Percentiles rank a stretch among this genome's conserved stretches.
These are phyloP conservation scores for Margaritifera margaritifera DNA, from an alignment of 2,888 invertebrate species.

Conservation along the genomic window DNA sequence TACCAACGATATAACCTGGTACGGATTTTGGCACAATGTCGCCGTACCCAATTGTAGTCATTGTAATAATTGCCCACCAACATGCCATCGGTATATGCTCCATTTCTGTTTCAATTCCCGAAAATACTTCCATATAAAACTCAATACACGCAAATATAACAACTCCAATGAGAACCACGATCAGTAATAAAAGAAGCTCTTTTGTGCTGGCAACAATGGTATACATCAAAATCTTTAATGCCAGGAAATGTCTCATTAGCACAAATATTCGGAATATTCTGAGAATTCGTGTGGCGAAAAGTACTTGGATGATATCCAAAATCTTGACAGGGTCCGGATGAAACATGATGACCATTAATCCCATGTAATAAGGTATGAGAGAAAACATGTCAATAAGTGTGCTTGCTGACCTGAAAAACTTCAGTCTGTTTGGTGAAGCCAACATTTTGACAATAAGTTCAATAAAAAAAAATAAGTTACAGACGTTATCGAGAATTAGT, in stretches of 20 bases:
- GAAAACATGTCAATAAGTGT: constrained; percentile 45
- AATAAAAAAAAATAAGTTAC: constrained; percentile 49
- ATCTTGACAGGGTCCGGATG: constrained; percentile 45
- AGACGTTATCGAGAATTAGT: constrained; percentile 47
- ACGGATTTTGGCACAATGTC: constrained; percentile 48
- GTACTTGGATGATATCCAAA: constrained; percentile 41
- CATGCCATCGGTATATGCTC: constrained; percentile 83
- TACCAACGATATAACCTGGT: constrained; percentile 48
- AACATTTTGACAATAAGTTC: constrained; percentile 50
- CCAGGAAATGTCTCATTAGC: constrained; percentile 55
- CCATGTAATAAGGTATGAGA: constrained; percentile 52
- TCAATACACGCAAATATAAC: constrained; percentile 54
- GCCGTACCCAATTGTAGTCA: constrained; percentile 86
- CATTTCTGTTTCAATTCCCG: constrained; percentile 38
- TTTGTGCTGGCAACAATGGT: constrained; percentile 52
- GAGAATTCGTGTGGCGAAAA: constrained; percentile 46
- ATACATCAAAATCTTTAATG: constrained; percentile 53
- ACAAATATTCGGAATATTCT: constrained; percentile 55
- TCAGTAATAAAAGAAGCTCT: constrained; percentile 47
- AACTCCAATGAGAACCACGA: constrained; percentile 51
- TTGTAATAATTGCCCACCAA: constrained; percentile 91
- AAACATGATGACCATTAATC: constrained; percentile 35
- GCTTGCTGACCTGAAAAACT: constrained; percentile 42
- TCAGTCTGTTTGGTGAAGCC: constrained; percentile 42
- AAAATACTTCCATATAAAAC: constrained; percentile 54